Conservation (phyloP, 1,140 invertebrate genomes). For the Drosophila kikkawai region DNA sequence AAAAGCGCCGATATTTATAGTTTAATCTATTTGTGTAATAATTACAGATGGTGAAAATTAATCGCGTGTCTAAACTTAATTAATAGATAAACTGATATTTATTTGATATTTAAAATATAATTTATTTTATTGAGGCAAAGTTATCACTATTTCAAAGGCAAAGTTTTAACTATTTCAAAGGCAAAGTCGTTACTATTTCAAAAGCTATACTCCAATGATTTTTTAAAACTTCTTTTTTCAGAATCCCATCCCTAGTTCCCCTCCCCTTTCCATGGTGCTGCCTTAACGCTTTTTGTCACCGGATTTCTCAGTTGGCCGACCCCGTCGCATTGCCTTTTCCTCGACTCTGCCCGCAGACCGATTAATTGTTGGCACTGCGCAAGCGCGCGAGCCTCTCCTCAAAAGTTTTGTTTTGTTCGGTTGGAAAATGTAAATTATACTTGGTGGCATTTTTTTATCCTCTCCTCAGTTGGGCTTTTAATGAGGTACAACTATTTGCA, state of each 20-base stretch:
- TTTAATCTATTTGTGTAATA: not conserved
- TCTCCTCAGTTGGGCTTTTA: slow-evolving; percentile 50
- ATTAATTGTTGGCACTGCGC: slow-evolving; percentile 71
- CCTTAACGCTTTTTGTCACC: slow-evolving; percentile 62
- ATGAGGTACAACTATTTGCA: slow-evolving; percentile 75
- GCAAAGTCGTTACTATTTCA: too few species aligned
- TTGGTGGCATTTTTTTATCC: slow-evolving; percentile 44
- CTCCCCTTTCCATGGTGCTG: not conserved
- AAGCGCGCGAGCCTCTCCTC: slow-evolving; percentile 50
- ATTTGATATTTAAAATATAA: not conserved
- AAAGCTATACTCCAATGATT: too few species aligned
- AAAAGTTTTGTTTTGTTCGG: slow-evolving; percentile 36
- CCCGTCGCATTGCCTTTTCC: slow-evolving; percentile 8
- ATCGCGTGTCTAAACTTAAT: not conserved
- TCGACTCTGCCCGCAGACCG: slow-evolving; percentile 32
- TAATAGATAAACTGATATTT: not conserved
- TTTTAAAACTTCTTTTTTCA: not conserved
- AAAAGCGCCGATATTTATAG: slow-evolving; percentile 60
- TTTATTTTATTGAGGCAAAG: not conserved
- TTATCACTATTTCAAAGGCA: not conserved
- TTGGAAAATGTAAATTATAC: slow-evolving; percentile 78
- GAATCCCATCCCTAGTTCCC: not conserved
- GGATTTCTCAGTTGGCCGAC: slow-evolving; percentile 45
- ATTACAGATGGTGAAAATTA: not conserved
- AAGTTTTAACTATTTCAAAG: too few species aligned